Conservation (phyloP, 2,888 invertebrate species). For the Sphaerophoria taeniata region DNA sequence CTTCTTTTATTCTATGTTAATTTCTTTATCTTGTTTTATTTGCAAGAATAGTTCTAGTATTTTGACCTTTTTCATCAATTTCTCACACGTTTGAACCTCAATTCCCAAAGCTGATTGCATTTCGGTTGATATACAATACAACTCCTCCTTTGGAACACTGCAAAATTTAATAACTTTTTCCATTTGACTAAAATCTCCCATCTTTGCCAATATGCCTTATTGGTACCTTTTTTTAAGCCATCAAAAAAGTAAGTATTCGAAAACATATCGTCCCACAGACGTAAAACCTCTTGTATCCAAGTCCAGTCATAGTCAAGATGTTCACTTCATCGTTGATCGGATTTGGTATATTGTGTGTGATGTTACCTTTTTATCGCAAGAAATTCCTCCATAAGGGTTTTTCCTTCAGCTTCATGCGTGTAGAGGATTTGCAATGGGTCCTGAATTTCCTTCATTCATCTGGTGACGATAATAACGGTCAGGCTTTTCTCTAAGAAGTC, state of each 20-base stretch:
- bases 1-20: too few species aligned
- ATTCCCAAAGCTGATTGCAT: too few species aligned
- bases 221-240: conserved; percentile 1
- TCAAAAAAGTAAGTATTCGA: conserved; percentile 31
- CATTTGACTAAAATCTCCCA: conserved; percentile 29
- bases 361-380: conserved; percentile 66
- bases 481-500: conserved; percentile 57
- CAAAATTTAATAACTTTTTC: conserved; percentile 57
- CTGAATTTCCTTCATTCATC: conserved; percentile 36
- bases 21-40: too few species aligned
- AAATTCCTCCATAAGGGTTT: conserved; percentile 43
- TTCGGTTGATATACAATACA: too few species aligned
- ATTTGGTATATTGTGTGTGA: conserved; percentile 64
- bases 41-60: too few species aligned
- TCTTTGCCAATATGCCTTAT: conserved; percentile 49
- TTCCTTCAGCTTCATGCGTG: conserved; percentile 69
- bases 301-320: conserved; percentile 70
- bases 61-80: too few species aligned
- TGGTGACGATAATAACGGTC: conserved; percentile 67
- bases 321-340: conserved; percentile 68
- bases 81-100: too few species aligned
- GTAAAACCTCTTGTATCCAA: conserved; percentile 42
- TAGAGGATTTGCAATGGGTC: conserved; percentile 67
- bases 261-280: neutral
- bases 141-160: conserved; percentile 18